A percentile compares a stretch with the other conserved stretches of the same genome.
Evolutionary conservation across 2,113 vertebrate species (phyloP).

Genomic region (Elachura formosa): DNA sequence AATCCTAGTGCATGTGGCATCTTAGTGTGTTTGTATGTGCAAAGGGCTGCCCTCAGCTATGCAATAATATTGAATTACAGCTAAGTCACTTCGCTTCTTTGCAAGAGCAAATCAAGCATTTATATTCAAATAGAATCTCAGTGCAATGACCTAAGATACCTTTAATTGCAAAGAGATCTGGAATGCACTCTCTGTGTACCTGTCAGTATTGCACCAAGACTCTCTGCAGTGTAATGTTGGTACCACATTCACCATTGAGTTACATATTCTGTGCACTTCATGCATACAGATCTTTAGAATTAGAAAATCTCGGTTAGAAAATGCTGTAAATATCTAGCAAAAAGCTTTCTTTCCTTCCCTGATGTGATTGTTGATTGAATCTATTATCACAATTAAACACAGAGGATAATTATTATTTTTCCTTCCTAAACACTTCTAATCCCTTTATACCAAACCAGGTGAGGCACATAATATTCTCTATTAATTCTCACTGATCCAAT

Average conservation of each 20-base stretch:
- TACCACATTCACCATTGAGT: not conserved
- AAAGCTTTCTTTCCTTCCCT: not conserved
- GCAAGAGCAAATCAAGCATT: not conserved
- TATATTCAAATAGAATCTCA: not conserved
- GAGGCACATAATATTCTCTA: not conserved
- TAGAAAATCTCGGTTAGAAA: not conserved
- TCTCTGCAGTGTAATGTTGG: not conserved
- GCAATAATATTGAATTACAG: not conserved
- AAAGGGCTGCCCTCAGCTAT: not conserved
- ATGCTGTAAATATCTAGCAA: not conserved
- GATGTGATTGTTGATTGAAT: not conserved
- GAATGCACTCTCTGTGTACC: not conserved
- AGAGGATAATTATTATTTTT: not conserved
- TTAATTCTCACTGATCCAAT: not conserved
- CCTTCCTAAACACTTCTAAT: not conserved
- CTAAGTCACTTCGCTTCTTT: not conserved
- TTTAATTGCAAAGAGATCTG: not conserved
- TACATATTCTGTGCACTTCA: not conserved
- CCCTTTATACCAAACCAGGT: not conserved
- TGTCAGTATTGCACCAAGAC: not conserved
- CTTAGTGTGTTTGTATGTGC: not conserved
- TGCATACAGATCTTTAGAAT: not conserved
- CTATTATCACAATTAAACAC: not conserved
- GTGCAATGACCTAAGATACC: not conserved
- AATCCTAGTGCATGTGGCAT: not conserved